Evolutionary conservation across 1,140 invertebrate species (phyloP).

Genomic region (Orchestia grillus): DNA sequence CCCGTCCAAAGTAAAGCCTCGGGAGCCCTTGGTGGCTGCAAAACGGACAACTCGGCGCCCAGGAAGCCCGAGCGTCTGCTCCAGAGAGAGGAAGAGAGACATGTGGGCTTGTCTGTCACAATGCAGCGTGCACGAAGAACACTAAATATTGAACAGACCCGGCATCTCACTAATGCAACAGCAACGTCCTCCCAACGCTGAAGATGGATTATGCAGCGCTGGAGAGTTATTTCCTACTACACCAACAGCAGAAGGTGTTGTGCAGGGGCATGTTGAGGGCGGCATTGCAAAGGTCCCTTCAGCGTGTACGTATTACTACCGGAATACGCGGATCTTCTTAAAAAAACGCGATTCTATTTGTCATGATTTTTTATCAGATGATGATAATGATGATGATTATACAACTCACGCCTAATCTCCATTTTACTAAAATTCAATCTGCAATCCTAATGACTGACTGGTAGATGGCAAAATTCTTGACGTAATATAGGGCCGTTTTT

Average conservation of each 20-base stretch:
- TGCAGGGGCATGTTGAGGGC: neutral
- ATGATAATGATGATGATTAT: no score
- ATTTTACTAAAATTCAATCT: no score
- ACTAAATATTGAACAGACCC: constrained; percentile 8
- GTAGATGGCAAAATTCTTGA: no score
- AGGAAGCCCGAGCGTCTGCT: neutral
- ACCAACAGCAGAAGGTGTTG: neutral
- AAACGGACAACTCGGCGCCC: neutral
- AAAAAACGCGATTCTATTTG: neutral
- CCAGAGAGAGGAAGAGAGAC: neutral
- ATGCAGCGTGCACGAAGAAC: neutral
- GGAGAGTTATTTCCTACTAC: neutral
- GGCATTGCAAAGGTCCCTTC: neutral
- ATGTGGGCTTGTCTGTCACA: neutral
- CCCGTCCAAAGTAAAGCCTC: neutral
- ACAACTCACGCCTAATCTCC: no score
- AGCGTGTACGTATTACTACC: no score
- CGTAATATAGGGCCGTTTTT: no score
- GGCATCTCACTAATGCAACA: neutral
- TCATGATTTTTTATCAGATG: no score
- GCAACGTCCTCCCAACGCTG: neutral
- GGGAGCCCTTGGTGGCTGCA: neutral
- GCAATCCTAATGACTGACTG: no score
- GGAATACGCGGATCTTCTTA: neutral
- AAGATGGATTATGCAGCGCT: neutral